phyloP scores from a whole-genome alignment of 2,113 vertebrate species.

The Capricornis sumatraensis region DNA sequence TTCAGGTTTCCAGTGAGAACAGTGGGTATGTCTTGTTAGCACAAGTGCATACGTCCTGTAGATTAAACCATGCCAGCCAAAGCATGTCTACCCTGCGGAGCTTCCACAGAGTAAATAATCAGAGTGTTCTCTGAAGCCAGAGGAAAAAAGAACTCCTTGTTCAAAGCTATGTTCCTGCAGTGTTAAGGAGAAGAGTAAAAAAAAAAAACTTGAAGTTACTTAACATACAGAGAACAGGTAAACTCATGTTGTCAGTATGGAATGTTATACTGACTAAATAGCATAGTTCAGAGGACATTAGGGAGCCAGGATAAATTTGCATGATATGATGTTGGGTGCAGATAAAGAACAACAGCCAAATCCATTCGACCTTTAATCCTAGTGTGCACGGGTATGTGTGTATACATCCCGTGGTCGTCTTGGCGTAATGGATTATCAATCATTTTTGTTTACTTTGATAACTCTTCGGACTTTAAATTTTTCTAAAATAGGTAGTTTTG shows the following conservation, averaged over 20 bases:
- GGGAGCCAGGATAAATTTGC: neutral
- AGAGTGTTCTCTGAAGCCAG: neutral
- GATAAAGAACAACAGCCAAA: neutral
- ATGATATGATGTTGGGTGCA: neutral
- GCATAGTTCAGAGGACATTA: neutral
- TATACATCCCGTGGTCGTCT: rapidly evolving
- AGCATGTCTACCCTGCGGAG: rapidly evolving
- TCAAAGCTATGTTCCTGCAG: neutral
- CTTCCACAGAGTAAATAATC: neutral
- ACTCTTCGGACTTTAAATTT: neutral
- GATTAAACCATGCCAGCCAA: neutral
- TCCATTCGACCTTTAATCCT: neutral
- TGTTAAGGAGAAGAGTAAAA: neutral
- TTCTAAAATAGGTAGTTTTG: neutral
- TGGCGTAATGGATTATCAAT: neutral
- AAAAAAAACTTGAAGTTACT: neutral
- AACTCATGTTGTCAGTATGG: neutral
- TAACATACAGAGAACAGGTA: neutral
- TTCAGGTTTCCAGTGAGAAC: neutral
- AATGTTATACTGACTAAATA: neutral
- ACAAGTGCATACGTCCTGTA: no score
- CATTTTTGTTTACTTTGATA: neutral
- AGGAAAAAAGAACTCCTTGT: neutral
- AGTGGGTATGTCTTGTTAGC: neutral
- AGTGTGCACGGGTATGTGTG: no score